Conservation (phyloP, 2,113 vertebrate genomes). For the Mola mola region DNA sequence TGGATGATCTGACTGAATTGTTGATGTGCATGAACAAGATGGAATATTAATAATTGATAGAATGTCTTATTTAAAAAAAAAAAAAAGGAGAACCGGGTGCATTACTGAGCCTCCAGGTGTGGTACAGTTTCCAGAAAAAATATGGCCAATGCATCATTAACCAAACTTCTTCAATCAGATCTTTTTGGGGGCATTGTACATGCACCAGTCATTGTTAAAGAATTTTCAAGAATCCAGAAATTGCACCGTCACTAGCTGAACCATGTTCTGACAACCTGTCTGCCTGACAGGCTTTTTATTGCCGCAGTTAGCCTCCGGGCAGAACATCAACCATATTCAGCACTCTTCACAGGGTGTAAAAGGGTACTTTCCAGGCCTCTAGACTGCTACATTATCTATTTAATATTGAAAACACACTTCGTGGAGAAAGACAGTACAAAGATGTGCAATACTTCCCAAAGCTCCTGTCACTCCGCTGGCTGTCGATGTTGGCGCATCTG, state of each 20-base stretch:
- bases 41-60: background rate
- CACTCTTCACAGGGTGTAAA: slow-evolving; percentile 42
- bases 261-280: slow-evolving; percentile 72
- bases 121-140: background rate
- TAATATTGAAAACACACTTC: slow-evolving; percentile 72
- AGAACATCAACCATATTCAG: slow-evolving; percentile 74
- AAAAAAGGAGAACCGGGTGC: background rate
- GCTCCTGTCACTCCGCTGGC: slow-evolving; percentile 48
- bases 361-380: slow-evolving; percentile 52
- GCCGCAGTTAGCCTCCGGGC: slow-evolving; percentile 72
- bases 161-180: slow-evolving; percentile 28
- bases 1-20: slow-evolving; percentile 1
- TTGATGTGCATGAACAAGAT: background rate
- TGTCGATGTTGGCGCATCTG: slow-evolving; percentile 37
- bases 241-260: slow-evolving; percentile 68
- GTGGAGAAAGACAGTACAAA: slow-evolving; percentile 51
- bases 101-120: no score
- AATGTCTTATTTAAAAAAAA: slow-evolving; percentile 1
- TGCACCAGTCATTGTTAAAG: slow-evolving; percentile 38
- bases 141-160: slow-evolving; percentile 13
- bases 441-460: slow-evolving; percentile 58
- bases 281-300: slow-evolving; percentile 77
- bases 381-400: slow-evolving; percentile 75
- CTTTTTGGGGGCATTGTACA: slow-evolving; percentile 25
- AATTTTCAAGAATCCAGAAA: slow-evolving; percentile 55